phyloP scores from a whole-genome alignment of 2,888 invertebrate species.

The Bugula neritina region DNA sequence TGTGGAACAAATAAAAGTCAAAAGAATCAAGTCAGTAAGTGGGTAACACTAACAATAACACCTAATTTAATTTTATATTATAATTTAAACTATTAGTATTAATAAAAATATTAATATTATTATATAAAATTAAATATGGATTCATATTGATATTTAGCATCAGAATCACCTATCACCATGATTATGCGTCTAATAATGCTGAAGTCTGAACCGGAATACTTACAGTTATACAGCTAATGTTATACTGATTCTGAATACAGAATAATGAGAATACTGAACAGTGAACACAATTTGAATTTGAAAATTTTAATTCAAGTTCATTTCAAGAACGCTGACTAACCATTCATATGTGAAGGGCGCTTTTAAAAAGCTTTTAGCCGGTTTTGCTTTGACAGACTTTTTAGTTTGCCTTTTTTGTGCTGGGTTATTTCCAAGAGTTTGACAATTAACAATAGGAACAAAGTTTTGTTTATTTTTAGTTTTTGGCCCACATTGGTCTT shows the following conservation, averaged over 20 bases:
- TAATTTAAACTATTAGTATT: not conserved
- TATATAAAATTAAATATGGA: not conserved
- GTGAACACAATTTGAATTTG: no score
- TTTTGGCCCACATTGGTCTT: not conserved
- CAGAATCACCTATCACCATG: no score
- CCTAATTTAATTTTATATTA: no score
- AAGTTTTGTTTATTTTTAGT: not conserved
- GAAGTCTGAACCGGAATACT: no score
- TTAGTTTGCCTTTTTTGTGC: not conserved
- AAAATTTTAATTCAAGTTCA: no score
- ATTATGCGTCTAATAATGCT: no score
- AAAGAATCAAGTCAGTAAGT: no score
- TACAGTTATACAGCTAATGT: no score
- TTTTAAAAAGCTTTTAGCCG: not conserved
- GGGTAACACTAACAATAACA: no score
- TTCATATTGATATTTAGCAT: no score
- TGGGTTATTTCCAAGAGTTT: not conserved
- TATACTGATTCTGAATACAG: no score
- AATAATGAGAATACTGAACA: not conserved
- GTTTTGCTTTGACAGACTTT: constrained; percentile 1
- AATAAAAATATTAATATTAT: not conserved
- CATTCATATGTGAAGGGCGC: constrained; percentile 21
- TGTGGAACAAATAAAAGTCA: no score
- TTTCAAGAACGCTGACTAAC: not conserved
- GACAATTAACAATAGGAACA: not conserved